Percentiles rank a stretch among this genome's conserved stretches.
These are phyloP conservation scores for Erebia ligea DNA, from an alignment of 2,888 invertebrate genomes.

Conservation along the genomic window DNA sequence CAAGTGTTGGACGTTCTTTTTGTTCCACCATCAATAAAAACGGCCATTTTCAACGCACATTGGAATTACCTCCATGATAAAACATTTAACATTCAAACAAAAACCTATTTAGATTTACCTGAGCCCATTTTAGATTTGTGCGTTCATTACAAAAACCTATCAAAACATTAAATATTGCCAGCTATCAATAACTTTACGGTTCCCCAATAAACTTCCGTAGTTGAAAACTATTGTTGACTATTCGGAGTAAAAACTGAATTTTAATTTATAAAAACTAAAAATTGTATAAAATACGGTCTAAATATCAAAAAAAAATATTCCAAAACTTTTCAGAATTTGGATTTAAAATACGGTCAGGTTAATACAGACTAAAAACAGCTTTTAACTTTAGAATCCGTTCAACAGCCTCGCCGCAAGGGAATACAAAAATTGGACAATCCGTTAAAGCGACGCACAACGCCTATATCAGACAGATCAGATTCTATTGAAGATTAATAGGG, in stretches of 20 bases:
- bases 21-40: no score
- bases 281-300: neutral
- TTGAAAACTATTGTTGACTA: constrained; percentile 6
- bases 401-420: no score
- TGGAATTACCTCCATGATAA: constrained; percentile 10
- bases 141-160: neutral
- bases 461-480: no score
- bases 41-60: neutral
- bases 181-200: constrained; percentile 13
- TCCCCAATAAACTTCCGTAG: constrained; percentile 12
- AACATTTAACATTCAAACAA: neutral
- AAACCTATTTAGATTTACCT: neutral
- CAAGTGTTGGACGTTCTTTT: no score
- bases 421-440: no score
- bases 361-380: neutral
- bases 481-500: no score
- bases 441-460: no score
- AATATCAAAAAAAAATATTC: neutral
- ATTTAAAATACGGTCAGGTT: neutral
- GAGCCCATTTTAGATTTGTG: neutral
- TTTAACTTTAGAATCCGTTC: neutral
- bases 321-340: neutral
- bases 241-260: constrained; percentile 6
- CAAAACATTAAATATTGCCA: neutral
- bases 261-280: neutral